phyloP scores from a whole-genome alignment of 2,113 vertebrate species.

The Cyphomyrus discorhynchus region DNA sequence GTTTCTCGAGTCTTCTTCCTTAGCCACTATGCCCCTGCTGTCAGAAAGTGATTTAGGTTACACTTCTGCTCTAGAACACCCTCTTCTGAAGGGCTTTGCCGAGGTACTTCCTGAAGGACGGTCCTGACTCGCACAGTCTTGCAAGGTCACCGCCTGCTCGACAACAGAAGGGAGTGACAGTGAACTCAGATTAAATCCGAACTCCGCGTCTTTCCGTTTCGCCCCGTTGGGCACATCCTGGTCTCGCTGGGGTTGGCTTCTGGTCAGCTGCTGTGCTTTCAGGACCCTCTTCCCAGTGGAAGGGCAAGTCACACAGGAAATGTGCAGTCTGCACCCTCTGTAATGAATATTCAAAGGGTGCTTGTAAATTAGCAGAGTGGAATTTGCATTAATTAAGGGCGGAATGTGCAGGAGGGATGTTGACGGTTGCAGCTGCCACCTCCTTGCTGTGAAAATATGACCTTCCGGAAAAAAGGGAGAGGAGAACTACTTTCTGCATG shows the following conservation, averaged over 20 bases:
- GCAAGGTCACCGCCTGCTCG: neutral
- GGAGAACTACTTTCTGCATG: neutral
- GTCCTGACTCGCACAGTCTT: neutral
- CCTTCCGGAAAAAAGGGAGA: neutral
- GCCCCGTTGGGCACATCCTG: neutral
- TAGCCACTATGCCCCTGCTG: neutral
- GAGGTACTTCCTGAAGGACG: neutral
- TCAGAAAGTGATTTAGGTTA: neutral
- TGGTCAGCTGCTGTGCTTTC: neutral
- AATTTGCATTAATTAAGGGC: conserved; percentile 8
- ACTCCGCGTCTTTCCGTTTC: neutral
- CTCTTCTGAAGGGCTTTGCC: neutral
- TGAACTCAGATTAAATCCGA: neutral
- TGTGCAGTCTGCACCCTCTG: neutral
- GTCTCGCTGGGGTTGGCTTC: neutral
- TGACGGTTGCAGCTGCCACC: neutral
- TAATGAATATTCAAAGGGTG: neutral
- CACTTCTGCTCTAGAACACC: neutral
- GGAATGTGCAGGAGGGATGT: neutral
- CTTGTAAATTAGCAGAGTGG: neutral
- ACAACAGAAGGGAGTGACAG: neutral
- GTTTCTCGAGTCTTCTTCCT: neutral
- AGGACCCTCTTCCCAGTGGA: neutral
- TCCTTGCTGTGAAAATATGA: neutral
- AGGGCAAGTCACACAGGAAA: neutral